A percentile compares a stretch with the other conserved stretches of the same genome.
phyloP scores from a whole-genome alignment of 2,888 invertebrate species.

The Dicycla oo region DNA sequence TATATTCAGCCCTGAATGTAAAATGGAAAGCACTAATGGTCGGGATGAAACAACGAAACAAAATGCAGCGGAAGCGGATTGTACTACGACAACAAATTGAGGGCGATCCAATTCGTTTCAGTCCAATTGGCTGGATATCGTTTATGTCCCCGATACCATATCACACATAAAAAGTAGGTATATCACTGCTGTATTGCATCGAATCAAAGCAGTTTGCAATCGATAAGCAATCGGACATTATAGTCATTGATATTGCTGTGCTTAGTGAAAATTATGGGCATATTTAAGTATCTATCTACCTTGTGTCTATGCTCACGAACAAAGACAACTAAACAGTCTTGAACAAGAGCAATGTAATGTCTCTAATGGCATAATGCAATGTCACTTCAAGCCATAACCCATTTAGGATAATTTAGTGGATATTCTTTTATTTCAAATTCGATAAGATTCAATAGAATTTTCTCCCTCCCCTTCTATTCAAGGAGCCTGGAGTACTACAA shows the following conservation, averaged over 20 bases:
- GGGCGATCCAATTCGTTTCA: slow-evolving; percentile 90
- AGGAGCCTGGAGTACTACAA: slow-evolving; percentile 9
- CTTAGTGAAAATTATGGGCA: slow-evolving; percentile 32
- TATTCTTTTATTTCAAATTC: slow-evolving; percentile 31
- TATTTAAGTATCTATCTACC: slow-evolving; percentile 25
- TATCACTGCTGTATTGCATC: slow-evolving; percentile 75
- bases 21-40: slow-evolving; percentile 73
- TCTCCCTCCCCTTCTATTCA: slow-evolving; percentile 14
- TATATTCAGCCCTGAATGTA: slow-evolving; percentile 58
- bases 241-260: slow-evolving; percentile 47
- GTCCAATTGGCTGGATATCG: slow-evolving; percentile 89
- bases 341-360: slow-evolving; percentile 17
- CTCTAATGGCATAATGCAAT: slow-evolving; percentile 14
- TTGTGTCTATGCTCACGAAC: slow-evolving; percentile 24
- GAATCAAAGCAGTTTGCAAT: slow-evolving; percentile 79
- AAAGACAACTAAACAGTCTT: slow-evolving; percentile 20
- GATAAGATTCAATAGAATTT: slow-evolving; percentile 25
- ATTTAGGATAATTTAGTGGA: slow-evolving; percentile 10
- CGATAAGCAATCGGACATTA: slow-evolving; percentile 76
- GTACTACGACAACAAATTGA: slow-evolving; percentile 85
- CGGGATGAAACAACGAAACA: slow-evolving; percentile 78
- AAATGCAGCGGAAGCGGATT: slow-evolving; percentile 86
- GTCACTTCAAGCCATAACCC: slow-evolving; percentile 11
- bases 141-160: slow-evolving; percentile 85
- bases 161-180: slow-evolving; percentile 73